Evolutionary conservation across 2,888 invertebrate genomes (phyloP), one percentile per base, ranked within the genome.

Genomic region (Ceramica pisi): DNA sequence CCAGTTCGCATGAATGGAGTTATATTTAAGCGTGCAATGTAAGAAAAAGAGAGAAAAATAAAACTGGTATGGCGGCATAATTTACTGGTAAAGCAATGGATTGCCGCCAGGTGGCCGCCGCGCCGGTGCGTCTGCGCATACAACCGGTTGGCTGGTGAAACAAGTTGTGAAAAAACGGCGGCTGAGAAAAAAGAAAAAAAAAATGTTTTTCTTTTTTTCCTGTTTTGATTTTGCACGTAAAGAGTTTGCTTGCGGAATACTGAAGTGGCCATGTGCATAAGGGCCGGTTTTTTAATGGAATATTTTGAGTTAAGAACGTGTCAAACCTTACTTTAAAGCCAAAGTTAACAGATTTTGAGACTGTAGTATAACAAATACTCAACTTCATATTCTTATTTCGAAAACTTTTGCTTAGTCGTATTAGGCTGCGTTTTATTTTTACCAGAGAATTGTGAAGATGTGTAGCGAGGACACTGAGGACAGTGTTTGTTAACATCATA

Each of bases 1-100:
- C 83, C 87, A 76, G 84, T 87, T 85, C 88, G 88, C 91, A 91
- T 92, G 90, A 92, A 92, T 92, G 91, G 86, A 86, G 86, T 88
- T 92, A 88, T 90, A 91, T 91, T 89, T 88, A 88, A 89, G 87
- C 89, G 89, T 88, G 88, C 89, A 87, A 88, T 87, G 87, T 88
- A 81, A 80, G 76, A 75, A 79, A 81, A 81, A 82, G 77, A 41
- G 51, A 77, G 65, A 89, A 89, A 87, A 64, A 85, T 86, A 80
- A 85, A 89, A 90, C 90, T 87, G 86, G 86, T 88, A 81, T 80
- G 66, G 78, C 80, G 78, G 82, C 78, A 87, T 87, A 88, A 87
- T 87, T 87, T 88, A 88, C 77, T 81, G 87, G 86, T 83, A 82
- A 77, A 83, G 78, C 78, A 76, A 76, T 83, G 83, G 73, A 69